Conservation (phyloP, 2,888 invertebrate genomes). For the Caenorhabditis zanzibari region DNA sequence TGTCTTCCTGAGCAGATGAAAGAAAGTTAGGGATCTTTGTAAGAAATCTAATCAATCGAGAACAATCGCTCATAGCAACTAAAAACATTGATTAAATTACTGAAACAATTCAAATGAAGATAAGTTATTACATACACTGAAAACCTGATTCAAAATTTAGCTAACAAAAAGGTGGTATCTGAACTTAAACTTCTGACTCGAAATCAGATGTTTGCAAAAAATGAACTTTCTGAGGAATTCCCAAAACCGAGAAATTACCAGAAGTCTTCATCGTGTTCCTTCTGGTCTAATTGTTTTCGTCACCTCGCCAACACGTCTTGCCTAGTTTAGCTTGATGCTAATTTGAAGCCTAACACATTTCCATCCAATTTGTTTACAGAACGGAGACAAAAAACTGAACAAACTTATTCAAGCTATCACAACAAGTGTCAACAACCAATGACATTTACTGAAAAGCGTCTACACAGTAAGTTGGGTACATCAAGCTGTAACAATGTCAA, state of each 20-base stretch:
- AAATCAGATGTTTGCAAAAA: too few species aligned
- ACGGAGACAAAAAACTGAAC: conserved; percentile 3
- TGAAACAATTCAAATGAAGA: too few species aligned
- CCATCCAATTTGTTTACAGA: conserved; percentile 13
- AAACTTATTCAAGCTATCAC: conserved; percentile 1
- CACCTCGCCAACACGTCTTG: conserved; percentile 47
- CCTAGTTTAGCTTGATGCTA: conserved; percentile 49
- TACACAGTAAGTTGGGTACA: too few species aligned
- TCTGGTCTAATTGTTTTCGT: conserved; percentile 52
- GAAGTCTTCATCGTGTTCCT: conserved; percentile 13
- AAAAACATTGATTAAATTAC: too few species aligned
- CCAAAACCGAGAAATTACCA: background rate
- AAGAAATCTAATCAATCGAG: background rate
- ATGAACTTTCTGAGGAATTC: background rate
- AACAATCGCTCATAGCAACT: too few species aligned
- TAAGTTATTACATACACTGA: too few species aligned
- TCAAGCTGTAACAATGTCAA: too few species aligned
- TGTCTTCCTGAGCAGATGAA: background rate
- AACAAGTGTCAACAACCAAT: background rate
- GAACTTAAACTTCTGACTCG: too few species aligned
- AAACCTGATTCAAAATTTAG: too few species aligned
- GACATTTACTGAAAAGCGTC: background rate
- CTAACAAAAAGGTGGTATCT: too few species aligned
- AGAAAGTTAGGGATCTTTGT: background rate
- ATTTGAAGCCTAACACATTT: conserved; percentile 33